These are phyloP conservation scores for Penaeus chinensis DNA, from an alignment of 1,140 invertebrate species.

Conservation along the genomic window DNA sequence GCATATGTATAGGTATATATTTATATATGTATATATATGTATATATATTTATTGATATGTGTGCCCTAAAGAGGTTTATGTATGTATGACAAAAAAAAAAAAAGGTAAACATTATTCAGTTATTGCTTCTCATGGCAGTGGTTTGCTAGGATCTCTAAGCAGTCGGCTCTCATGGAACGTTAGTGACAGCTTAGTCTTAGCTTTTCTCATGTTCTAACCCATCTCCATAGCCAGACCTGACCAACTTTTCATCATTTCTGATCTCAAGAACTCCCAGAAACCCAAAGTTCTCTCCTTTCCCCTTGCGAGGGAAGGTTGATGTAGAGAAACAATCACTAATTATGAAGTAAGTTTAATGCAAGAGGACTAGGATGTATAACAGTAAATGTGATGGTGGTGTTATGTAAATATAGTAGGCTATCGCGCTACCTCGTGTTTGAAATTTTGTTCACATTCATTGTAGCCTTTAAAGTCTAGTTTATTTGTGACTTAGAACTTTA, in stretches of 20 bases:
- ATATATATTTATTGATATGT: neutral
- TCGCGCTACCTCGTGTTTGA: conserved; percentile 31
- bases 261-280: conserved; percentile 13
- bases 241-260: neutral
- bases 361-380: neutral
- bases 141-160: too few relatives aligned
- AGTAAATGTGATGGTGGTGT: neutral
- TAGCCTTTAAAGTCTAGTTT: neutral
- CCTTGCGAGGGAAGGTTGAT: conserved; percentile 22
- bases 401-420: neutral
- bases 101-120: too few relatives aligned
- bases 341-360: too few relatives aligned
- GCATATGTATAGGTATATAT: too few relatives aligned
- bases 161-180: too few relatives aligned
- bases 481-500: conserved; percentile 10
- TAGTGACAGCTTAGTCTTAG: too few relatives aligned
- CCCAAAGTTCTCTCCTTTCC: conserved; percentile 30
- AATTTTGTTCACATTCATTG: neutral
- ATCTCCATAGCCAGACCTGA: neutral
- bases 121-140: too few relatives aligned
- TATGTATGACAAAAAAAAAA: too few relatives aligned
- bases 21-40: conserved; percentile 7
- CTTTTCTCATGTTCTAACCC: neutral
- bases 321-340: conserved; percentile 13
- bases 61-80: too few relatives aligned